phyloP scores from a whole-genome alignment of 2,113 vertebrate species.

The Astur gentilis region DNA sequence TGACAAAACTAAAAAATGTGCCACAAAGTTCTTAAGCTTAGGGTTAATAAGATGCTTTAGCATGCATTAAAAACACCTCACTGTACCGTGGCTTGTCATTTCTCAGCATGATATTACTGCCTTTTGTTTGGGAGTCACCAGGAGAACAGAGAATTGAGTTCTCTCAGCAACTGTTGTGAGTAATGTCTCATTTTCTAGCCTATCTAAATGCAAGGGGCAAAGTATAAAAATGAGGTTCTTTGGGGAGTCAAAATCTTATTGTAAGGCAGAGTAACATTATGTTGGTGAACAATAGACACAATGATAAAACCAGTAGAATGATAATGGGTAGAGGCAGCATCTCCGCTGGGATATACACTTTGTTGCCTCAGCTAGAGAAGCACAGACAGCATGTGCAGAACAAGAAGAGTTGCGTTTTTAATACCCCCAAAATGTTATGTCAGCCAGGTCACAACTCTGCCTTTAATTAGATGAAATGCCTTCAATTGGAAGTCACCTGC shows the following conservation, averaged over 20 bases:
- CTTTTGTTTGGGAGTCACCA: background rate
- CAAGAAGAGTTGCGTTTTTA: background rate
- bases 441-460: background rate
- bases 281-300: background rate
- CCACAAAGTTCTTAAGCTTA: background rate
- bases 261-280: background rate
- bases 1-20: background rate
- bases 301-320: background rate
- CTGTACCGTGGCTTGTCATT: background rate
- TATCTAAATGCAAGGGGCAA: background rate
- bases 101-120: background rate
- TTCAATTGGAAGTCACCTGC: background rate
- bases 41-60: background rate
- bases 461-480: constrained; percentile 20
- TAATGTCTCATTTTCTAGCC: background rate
- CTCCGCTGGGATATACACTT: background rate
- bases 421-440: background rate
- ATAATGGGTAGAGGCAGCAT: background rate
- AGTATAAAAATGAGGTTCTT: background rate
- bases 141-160: background rate
- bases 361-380: background rate
- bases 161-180: background rate
- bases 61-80: background rate
- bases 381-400: background rate
- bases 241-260: background rate